phyloP scores from a whole-genome alignment of 2,888 invertebrate genomes.

The Octonoba sinensis region DNA sequence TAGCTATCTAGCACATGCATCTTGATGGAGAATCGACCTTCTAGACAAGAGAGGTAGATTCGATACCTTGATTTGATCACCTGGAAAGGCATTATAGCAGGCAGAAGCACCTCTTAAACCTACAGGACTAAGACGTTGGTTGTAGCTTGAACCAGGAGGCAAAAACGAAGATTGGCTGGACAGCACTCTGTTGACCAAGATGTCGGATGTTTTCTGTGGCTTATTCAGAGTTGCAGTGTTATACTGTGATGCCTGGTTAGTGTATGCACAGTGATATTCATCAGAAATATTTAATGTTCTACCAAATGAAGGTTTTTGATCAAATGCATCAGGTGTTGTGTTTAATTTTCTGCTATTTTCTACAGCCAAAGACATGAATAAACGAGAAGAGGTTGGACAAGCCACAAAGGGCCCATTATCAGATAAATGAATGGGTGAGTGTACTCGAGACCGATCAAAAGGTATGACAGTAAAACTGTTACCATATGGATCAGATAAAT shows the following conservation, averaged over 20 bases:
- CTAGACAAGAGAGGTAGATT: constrained; percentile 31
- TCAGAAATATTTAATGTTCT: constrained; percentile 11
- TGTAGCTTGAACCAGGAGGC: constrained; percentile 37
- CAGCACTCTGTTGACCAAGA: constrained; percentile 28
- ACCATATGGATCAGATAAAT: constrained; percentile 11
- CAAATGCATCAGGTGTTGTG: constrained; percentile 1
- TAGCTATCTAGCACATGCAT: constrained; percentile 38
- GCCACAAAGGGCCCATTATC: constrained; percentile 45
- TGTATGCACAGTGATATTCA: constrained; percentile 21
- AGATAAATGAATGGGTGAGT: constrained; percentile 46
- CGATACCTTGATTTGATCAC: constrained; percentile 54
- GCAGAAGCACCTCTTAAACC: constrained; percentile 47
- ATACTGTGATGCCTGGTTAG: constrained; percentile 2
- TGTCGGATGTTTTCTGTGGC: constrained; percentile 29
- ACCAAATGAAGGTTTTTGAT: not conserved
- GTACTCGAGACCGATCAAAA: constrained; percentile 25
- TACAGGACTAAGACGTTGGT: constrained; percentile 32
- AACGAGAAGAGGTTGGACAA: constrained; percentile 36
- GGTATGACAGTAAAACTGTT: constrained; percentile 48
- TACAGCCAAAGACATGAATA: constrained; percentile 56
- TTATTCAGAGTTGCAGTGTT: constrained; percentile 17
- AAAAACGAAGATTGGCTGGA: constrained; percentile 36
- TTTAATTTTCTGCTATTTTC: constrained; percentile 42
- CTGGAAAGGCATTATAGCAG: constrained; percentile 36
- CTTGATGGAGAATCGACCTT: constrained; percentile 50